Evolutionary conservation across 2,113 vertebrate species (phyloP), one percentile per base, ranked within the genome.

Genomic region (Toxotes jaculatrix): DNA sequence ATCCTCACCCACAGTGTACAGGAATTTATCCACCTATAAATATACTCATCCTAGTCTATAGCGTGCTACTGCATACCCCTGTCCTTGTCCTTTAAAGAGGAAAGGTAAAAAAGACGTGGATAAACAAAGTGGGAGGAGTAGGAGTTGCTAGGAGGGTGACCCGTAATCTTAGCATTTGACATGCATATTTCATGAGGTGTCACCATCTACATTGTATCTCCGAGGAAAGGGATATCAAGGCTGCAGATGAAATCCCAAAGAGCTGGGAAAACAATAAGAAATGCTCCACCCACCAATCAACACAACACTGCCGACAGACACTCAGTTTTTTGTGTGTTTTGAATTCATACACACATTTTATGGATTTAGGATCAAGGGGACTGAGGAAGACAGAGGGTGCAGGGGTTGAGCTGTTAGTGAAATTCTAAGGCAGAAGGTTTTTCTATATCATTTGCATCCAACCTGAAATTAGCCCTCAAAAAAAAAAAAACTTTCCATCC

Each of bases 171-270:
- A 61, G 74, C 76, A 67, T 91, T 66, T 86, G 65, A 73, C 69
- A 91, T 87, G 79, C 74, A 90, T 88, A 84, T 88, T 92, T 85
- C 79, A 89, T 89, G 68, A 87, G 72, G 76, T 57, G 74, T 74
- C 87, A 77, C 71, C 49, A 66, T 73, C 66, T 76, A 77, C 68
- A 82, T 79, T 74, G 74, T 83, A 65, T 88, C 59, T 65, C 86
- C 36, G 36, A 78, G 79, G 78, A 74, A 78, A 60, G 59, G 68
- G 57, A 76, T 72, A 87, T 81, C 64, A 53, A 86, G 72, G 57
- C 67, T 67, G 43, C 65, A 60, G 38, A 60, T 43, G 32, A 53
- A 66, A 51, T 51, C 57, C 59, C 32, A 47, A 55, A 87, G 69
- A 65, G 45, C 55, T 51, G 38, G 12, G 36, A 36, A 67, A 71